Conservation (phyloP, 2,888 invertebrate genomes). For the Sipha maydis region DNA sequence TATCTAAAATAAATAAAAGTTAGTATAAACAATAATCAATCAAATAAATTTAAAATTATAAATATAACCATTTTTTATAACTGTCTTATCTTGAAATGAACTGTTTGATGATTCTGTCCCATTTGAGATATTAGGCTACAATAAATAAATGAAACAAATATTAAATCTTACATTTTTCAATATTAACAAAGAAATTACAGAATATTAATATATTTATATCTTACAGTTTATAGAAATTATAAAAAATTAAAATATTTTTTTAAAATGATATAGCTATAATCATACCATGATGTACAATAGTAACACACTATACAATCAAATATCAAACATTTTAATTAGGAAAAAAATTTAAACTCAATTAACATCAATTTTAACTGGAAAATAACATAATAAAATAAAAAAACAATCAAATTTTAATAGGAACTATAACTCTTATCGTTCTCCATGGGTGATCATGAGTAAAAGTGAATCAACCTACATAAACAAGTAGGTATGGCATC, state of each 20-base stretch:
- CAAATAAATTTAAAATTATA: conserved; percentile 3
- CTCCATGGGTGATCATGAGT: background rate
- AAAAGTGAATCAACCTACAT: conserved; percentile 41
- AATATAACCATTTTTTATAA: conserved; percentile 41
- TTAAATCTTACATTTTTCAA: background rate
- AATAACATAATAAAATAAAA: background rate
- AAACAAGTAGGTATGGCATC: conserved; percentile 21
- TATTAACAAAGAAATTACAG: background rate
- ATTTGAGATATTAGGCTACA: conserved; percentile 46
- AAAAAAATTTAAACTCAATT: background rate
- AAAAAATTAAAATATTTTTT: background rate
- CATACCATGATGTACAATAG: conserved; percentile 1
- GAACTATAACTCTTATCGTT: background rate
- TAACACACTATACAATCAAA: background rate
- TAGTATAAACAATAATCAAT: conserved; percentile 24
- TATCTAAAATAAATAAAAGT: conserved; percentile 1
- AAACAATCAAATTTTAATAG: background rate
- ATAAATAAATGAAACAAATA: conserved; percentile 23
- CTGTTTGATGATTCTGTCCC: conserved; percentile 49
- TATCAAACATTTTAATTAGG: background rate
- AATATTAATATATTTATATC: background rate
- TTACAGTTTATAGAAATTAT: background rate
- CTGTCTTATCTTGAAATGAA: conserved; percentile 57
- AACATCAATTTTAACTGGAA: background rate
- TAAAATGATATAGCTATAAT: background rate